phyloP scores from a whole-genome alignment of 2,797 vertebrate genomes.

The Girardinus metallicus region DNA sequence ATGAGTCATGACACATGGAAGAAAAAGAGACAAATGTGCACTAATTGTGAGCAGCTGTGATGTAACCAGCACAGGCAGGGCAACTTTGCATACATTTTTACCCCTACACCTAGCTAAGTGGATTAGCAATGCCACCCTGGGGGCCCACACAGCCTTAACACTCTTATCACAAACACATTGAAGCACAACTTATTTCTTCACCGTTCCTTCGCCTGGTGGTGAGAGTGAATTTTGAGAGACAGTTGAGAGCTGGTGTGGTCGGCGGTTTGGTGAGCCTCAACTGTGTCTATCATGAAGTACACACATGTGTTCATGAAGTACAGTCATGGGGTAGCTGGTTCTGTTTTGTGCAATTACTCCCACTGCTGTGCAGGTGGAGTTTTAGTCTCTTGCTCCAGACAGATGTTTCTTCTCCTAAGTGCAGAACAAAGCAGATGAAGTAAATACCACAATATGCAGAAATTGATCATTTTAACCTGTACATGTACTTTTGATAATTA shows the following conservation, averaged over 20 bases:
- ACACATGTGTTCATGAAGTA: background rate
- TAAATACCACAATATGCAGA: background rate
- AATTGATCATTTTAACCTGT: background rate
- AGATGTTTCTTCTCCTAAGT: background rate
- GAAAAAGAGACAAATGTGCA: constrained; percentile 42
- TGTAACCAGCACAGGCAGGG: constrained; percentile 72
- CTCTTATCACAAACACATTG: constrained; percentile 74
- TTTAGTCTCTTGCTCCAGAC: background rate
- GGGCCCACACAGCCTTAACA: constrained; percentile 65
- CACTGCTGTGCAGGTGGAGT: background rate
- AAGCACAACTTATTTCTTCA: constrained; percentile 74
- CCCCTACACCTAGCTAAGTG: constrained; percentile 76
- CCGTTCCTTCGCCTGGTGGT: constrained; percentile 39
- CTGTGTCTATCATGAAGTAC: constrained; percentile 1
- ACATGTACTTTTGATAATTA: background rate
- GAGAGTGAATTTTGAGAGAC: constrained; percentile 36
- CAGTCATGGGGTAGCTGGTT: no score
- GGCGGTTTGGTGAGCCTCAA: background rate
- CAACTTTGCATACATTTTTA: constrained; percentile 68
- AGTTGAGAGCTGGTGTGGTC: constrained; percentile 4
- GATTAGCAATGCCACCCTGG: constrained; percentile 74
- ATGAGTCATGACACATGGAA: constrained; percentile 51
- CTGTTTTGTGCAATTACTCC: background rate
- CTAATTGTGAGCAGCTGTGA: constrained; percentile 67
- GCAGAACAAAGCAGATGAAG: background rate